These are phyloP conservation scores for Synergus umbraculus DNA, from an alignment of 2,888 invertebrate genomes.

Conservation along the genomic window DNA sequence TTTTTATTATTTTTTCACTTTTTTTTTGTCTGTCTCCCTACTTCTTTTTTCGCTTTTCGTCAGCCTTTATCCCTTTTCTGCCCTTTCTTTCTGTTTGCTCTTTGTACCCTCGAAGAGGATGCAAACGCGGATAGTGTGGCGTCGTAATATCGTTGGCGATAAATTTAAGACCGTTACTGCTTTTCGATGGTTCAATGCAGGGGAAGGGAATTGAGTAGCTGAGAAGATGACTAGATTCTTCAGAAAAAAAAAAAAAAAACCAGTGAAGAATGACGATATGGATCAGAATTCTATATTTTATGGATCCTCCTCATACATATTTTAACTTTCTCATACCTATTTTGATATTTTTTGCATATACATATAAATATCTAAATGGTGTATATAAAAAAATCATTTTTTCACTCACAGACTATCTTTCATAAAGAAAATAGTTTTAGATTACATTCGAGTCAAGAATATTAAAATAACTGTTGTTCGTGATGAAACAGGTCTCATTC, in stretches of 20 bases:
- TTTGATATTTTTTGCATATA: no score
- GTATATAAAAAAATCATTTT: no score
- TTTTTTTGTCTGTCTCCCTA: conserved; percentile 46
- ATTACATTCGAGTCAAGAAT: background rate
- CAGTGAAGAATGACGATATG: background rate
- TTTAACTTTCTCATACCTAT: no score
- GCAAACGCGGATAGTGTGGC: conserved; percentile 55
- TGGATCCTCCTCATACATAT: no score
- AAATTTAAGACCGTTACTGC: conserved; percentile 74
- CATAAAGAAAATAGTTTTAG: no score
- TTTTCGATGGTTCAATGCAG: conserved; percentile 73
- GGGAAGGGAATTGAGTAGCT: conserved; percentile 70
- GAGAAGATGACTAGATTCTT: conserved; percentile 59
- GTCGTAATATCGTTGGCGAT: conserved; percentile 68
- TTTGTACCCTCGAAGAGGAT: conserved; percentile 45
- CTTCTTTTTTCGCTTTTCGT: conserved; percentile 43
- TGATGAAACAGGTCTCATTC: no score
- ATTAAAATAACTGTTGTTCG: background rate
- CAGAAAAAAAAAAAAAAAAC: background rate
- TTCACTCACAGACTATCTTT: no score
- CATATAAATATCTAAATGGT: no score
- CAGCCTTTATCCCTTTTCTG: conserved; percentile 42
- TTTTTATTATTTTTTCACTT: conserved; percentile 71
- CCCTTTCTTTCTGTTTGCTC: conserved; percentile 48
- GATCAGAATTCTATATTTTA: background rate